Percentiles rank a stretch among this genome's conserved stretches.
phyloP scores from a whole-genome alignment of 1,140 invertebrate genomes.

The Spodoptera frugiperda region DNA sequence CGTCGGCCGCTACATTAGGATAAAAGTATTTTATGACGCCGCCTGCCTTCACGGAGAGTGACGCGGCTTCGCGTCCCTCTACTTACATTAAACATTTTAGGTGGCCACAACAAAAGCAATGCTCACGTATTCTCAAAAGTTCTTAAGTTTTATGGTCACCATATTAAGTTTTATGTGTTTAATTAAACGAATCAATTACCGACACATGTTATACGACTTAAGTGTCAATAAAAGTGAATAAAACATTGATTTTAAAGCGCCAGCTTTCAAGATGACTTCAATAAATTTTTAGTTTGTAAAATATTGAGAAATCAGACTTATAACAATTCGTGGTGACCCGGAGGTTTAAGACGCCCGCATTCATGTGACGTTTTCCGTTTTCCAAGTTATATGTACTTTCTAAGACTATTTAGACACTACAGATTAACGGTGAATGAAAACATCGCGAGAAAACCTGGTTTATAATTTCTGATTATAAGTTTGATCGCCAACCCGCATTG shows the following conservation, averaged over 20 bases:
- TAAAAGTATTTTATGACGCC: conserved; percentile 37
- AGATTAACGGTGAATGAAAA: too few species aligned
- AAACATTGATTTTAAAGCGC: not conserved
- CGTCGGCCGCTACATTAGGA: conserved; percentile 26
- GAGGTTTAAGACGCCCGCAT: too few species aligned
- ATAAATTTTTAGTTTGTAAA: too few species aligned
- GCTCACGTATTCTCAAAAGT: conserved; percentile 5
- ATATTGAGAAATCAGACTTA: too few species aligned
- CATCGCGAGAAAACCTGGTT: too few species aligned
- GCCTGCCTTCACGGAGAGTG: not conserved
- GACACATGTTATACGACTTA: not conserved
- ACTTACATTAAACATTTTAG: conserved; percentile 28
- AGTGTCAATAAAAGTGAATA: not conserved
- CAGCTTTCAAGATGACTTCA: not conserved
- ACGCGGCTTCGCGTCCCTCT: not conserved
- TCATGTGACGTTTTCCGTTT: too few species aligned
- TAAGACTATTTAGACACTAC: too few species aligned
- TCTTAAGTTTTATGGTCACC: conserved; percentile 19
- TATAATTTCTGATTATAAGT: too few species aligned
- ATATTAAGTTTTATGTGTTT: conserved; percentile 16
- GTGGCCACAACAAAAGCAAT: conserved; percentile 14
- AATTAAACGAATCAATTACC: conserved; percentile 30
- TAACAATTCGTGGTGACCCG: too few species aligned
- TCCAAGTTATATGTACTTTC: too few species aligned
- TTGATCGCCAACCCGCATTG: too few species aligned